Evolutionary conservation across 2,888 invertebrate genomes (phyloP), one percentile per base, ranked within the genome.

Genomic region (Eristalinus aeneus): DNA sequence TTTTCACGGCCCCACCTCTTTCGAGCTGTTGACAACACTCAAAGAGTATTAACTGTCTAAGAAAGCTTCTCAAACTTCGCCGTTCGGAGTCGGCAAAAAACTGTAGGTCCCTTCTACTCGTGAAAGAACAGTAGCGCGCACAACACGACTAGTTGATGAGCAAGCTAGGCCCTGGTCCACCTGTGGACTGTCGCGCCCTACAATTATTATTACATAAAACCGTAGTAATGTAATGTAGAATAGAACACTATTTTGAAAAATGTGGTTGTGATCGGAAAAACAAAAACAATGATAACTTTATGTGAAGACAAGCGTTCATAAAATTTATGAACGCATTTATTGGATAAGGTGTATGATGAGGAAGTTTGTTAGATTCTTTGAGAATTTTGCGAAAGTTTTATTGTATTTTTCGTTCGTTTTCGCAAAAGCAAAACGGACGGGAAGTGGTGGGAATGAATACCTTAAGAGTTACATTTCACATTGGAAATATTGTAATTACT

Each of bases 251-350:
- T 20, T n/a, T 39, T 54, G 65, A 65, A 67, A 67, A 77, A 68
- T 58, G 74, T 78, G 83, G 83, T 84, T 84, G 78, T 84, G 78
- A 84, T 60, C 46, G 20, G 10, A 32, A 32, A 34, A 61, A 8
- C 32, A 20, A 68, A 23, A 46, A 22, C 9, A 32, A 58, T 63
- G 58, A 32, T 69, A 67, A 5, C 64, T 78, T 64, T 31, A 73
- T 63, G 58, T 39, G 68, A 60, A 64, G 58, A 60, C 20, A 31
- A 16, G 53, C 54, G 65, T 84, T 74, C 78, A 84, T 84, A 79
- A 78, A 84, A 84, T 84, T 74, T 84, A 78, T 78, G 78, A 61
- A 67, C 39, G 46, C n/a, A n/a, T 8, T 46, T 46, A 46, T 46
- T 60, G 23, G 4, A 20, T 76, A 68, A n/a, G 53, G 54, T 69